Base-by-base conservation (phyloP, 2,888 invertebrate species). In the Drosophila sordidula region DNA sequence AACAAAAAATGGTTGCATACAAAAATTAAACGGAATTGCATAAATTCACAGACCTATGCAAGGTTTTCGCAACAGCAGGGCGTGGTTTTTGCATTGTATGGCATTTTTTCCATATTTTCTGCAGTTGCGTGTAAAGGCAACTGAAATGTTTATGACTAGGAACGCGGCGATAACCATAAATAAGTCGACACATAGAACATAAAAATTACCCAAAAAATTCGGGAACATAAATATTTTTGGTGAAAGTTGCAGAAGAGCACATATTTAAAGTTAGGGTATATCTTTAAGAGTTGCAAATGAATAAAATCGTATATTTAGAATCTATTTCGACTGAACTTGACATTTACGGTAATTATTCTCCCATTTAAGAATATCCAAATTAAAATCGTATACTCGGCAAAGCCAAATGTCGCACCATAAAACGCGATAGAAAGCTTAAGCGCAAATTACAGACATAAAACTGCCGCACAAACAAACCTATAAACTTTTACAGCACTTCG, bases 401-500 rank as follows among this genome's bases (percentile, higher is more conserved):
- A 57, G 61, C 67, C 71, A 85, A 87, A 82, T 85, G 69, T 75
- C 62, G 46, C 34, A 57, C 55, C 59, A 78, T 78, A 74, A 75
- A 75, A 69, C 46, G 64, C 58, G 56, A 74, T 78, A 46, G 64
- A 75, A 70, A 70, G 74, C 71, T 62, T 70, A 63, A 63, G 63
- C 29, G 63, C 42, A 75, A 75, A 78, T 78, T 63, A 57, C 69
- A 41, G 50, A 68, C 78, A 75, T 75, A 69, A 75, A 75, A 78
- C 38, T 59, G 54, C 46, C 49, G 44, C 83, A 75, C 63, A 86
- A 83, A 83, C 87, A 83, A 75, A 75, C 54, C 81, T 78, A 88
- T 83, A 83, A 83, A 88, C 87, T 74, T 87, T 88, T 67, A 83
- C 84, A 87, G 52, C 87, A 49, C 45, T 18, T 59, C 57, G 47